A percentile compares a stretch with the other conserved stretches of the same genome.
phyloP scores from a whole-genome alignment of 2,797 vertebrate species.

The Falco rusticolus region DNA sequence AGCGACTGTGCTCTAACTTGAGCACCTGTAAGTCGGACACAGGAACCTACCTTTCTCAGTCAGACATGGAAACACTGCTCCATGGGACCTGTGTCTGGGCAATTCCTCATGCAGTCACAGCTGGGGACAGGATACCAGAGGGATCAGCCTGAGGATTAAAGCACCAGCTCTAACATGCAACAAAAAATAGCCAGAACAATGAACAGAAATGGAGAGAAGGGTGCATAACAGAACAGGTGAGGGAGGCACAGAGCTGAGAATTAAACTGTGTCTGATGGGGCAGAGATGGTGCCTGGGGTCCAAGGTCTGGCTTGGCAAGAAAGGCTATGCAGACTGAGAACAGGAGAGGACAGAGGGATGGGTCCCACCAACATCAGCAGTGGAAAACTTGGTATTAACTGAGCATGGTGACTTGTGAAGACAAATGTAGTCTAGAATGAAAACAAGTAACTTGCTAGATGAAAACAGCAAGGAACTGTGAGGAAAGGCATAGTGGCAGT shows the following conservation, averaged over 20 bases:
- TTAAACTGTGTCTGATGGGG: background rate
- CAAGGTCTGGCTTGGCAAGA: background rate
- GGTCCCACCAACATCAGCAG: background rate
- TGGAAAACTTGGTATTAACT: background rate
- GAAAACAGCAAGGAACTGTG: background rate
- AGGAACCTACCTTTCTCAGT: no score
- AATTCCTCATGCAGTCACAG: background rate
- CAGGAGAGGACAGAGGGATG: background rate
- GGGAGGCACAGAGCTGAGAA: background rate
- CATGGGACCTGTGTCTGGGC: accelerated
- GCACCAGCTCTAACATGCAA: background rate
- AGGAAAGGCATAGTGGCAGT: background rate
- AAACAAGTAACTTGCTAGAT: background rate
- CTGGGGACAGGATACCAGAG: background rate
- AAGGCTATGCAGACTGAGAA: background rate
- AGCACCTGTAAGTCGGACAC: background rate
- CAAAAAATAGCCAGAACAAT: accelerated
- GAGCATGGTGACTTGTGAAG: background rate
- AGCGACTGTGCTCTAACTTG: background rate
- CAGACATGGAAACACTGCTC: background rate
- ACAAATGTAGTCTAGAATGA: background rate
- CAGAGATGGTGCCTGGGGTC: background rate
- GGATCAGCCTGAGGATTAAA: background rate
- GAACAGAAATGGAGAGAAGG: background rate
- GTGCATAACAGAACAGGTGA: accelerated